Evolutionary conservation across 2,888 invertebrate genomes (phyloP), one percentile per base, ranked within the genome.

Genomic region (Sarcophaga caerulescens): DNA sequence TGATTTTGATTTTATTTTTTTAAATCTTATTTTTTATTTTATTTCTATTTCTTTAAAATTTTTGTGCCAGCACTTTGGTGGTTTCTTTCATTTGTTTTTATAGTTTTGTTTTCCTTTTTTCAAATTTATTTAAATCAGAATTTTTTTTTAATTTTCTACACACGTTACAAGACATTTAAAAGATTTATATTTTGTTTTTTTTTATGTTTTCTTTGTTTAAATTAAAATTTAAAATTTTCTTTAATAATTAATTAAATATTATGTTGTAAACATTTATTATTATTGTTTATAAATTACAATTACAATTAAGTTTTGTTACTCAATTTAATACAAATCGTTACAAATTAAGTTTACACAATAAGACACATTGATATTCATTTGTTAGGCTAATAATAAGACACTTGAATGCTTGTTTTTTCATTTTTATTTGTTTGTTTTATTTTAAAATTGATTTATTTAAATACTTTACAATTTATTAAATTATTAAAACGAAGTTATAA

Each of bases 51-150:
- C 35, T 35, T 35, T 35, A 35, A 87, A 87, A 84, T 68, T 88
- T 85, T 88, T 91, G 92, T 92, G 92, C 91, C 91, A 92, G 91
- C 91, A 92, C 92, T 92, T 92, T 91, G 91, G 91, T 92, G 91
- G 88, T 90, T 88, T 52, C 52, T 52, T 52, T 52, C 87, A 87
- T 88, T 89, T 78, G 74, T 84, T 87, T 85, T 79, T 75, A 60
- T 52, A 8, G 4, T 84, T 79, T 82, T 47, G 17, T 62, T 81
- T 59, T 19, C 17, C 11, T 68, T 68, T 63, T n/a, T 79, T 74
- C 25, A 68, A 35, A 78, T 81, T 77, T 35, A 57, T 75, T 85
- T 85, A 71, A 74, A 79, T 23, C 73, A 25, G 25, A 25, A 25
- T 59, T 11, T 71, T 63, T n/a, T 76, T 69, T 63, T 23, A 23